Evolutionary conservation across 2,888 invertebrate genomes (phyloP).

Genomic region (Salticus scenicus): DNA sequence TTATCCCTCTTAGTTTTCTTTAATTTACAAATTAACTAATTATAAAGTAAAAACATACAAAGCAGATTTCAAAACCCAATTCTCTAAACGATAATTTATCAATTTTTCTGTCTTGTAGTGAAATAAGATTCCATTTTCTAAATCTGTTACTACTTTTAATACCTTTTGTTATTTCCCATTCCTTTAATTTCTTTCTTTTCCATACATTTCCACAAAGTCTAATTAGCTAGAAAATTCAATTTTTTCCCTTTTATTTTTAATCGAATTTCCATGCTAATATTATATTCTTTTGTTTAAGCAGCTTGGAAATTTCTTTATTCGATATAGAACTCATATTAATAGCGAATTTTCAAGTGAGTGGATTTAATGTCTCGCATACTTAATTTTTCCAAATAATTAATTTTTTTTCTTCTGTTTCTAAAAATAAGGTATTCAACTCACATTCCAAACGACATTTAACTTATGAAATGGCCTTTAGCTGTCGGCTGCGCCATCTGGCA

Average conservation of each 20-base stretch:
- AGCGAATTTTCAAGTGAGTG: not conserved
- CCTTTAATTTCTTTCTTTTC: not conserved
- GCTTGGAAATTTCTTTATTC: not conserved
- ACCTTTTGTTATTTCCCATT: not conserved
- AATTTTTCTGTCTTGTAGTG: too few relatives aligned
- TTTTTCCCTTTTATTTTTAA: not conserved
- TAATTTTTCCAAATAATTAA: slow-evolving; percentile 14
- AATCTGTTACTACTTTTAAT: too few relatives aligned
- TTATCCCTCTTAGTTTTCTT: too few relatives aligned
- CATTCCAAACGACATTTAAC: not conserved
- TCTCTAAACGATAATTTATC: too few relatives aligned
- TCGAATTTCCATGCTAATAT: not conserved
- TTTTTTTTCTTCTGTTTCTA: not conserved
- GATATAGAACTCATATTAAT: not conserved
- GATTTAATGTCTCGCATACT: not conserved
- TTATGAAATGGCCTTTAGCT: not conserved
- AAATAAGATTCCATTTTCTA: too few relatives aligned
- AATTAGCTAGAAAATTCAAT: not conserved
- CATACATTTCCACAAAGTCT: not conserved
- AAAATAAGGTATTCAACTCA: not conserved
- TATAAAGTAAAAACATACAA: too few relatives aligned
- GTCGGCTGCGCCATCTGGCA: not conserved
- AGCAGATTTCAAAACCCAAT: too few relatives aligned
- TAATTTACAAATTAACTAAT: too few relatives aligned
- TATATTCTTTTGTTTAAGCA: not conserved